Percentiles rank a stretch among this genome's conserved stretches.
phyloP scores from a whole-genome alignment of 2,888 invertebrate genomes.

The Hipparchia semele region DNA sequence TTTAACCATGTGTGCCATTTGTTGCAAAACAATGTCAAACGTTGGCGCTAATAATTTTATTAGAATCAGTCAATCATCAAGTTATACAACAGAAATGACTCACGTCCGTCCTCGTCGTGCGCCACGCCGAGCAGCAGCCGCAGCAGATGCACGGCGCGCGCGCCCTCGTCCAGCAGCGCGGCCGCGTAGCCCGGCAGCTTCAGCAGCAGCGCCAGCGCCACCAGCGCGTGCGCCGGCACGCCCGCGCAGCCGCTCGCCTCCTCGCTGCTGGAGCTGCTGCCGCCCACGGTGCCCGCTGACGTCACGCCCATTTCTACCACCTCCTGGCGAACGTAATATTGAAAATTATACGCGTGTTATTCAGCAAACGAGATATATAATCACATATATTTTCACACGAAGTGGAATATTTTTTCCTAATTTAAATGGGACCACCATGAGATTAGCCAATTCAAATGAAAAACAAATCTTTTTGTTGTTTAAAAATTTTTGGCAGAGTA shows the following conservation, averaged over 20 bases:
- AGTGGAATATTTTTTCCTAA: too few species aligned
- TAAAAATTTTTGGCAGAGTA: too few species aligned
- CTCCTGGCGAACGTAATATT: constrained; percentile 51
- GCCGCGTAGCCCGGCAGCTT: constrained; percentile 96
- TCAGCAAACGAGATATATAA: too few species aligned
- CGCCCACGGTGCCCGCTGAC: constrained; percentile 38
- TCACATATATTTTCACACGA: too few species aligned
- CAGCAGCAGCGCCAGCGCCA: constrained; percentile 94
- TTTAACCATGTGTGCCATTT: too few species aligned
- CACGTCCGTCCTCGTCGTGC: constrained; percentile 95
- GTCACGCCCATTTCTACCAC: constrained; percentile 65
- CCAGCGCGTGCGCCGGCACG: constrained; percentile 94
- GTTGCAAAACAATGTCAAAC: too few species aligned
- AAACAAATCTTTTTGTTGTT: too few species aligned
- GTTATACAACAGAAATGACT: constrained; percentile 44
- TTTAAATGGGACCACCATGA: too few species aligned
- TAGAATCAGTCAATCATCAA: too few species aligned
- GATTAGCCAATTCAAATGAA: too few species aligned
- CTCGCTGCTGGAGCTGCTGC: constrained; percentile 46
- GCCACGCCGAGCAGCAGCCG: constrained; percentile 94
- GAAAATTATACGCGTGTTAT: too few species aligned
- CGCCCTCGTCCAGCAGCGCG: constrained; percentile 91
- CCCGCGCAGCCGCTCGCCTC: constrained; percentile 69
- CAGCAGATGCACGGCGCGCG: constrained; percentile 93
- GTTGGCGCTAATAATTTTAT: too few species aligned